Base-by-base conservation (phyloP, 35 echinoderm and acorn worm genomes). In the Eucidaris tribuloides region DNA sequence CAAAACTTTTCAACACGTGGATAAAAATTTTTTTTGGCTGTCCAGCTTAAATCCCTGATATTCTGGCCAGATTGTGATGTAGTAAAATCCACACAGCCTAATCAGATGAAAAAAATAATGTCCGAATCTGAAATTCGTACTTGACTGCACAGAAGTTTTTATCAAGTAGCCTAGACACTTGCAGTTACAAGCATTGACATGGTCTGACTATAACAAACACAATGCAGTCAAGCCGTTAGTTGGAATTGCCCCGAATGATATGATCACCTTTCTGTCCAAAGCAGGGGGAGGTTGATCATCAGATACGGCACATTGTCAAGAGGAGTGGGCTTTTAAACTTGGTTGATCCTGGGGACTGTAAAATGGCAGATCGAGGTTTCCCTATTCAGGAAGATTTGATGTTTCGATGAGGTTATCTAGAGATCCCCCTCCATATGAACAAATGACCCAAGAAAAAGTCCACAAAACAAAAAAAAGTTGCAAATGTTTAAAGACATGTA, bases 141-240 rank as follows among this genome's bases (percentile, higher is more conserved):
- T 88, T 15, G 91, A 93, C 36, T 93, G 85, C 48, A 88, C 84
- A 23, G 79, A 93, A 52, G 59, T 93, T 1, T 93, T 93, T 28
- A 83, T 92, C 6, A 64, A 70, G 56, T n/a, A 70, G 3, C 83
- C 90, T 62, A 58, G 83, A n/a, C 44, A 92, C 56, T 60, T 92
- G 4, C 22, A 45, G 33, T 3, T 45, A 2, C 84, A 92, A 37
- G 83, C 90, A 4, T 13, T 70, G 0, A 92, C 90, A 34, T 92
- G 90, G 84, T 87, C 84, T 34, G 78, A 92, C 31, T 87, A 92
- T 45, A 87, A 92, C 29, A 74, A 92, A 46, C 78, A 87, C 23
- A 86, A 92, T 33, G 83, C 84, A 6, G 35, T 82, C 0, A 92
- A 92, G 45, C 83, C 64, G 28, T 36, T 93, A 18, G 79, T 93